Evolutionary conservation across 2,888 invertebrate genomes (phyloP), one percentile per base, ranked within the genome.

Genomic region (Stenolophus ochropezus): DNA sequence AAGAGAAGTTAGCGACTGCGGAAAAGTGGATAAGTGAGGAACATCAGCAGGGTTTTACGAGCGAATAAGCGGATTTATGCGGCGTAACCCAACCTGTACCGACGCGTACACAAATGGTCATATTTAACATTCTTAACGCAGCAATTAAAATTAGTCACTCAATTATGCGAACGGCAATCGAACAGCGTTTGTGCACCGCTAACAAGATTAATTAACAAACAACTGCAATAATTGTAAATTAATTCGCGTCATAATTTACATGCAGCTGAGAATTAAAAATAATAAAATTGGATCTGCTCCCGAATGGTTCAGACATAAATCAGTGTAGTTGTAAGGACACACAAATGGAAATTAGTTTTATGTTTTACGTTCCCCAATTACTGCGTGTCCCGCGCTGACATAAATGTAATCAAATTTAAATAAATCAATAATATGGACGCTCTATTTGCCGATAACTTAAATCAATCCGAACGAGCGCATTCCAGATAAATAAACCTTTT

Each of bases 171-270:
- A n/a, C 33, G 11, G 58, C 33, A 76, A 76, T 76, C 76, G 76
- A 73, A 73, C 49, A n/a, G 49, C 73, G 49, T 49, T 73, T 73
- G 49, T 73, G 27, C 21, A 21, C 73, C 49, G 6, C 73, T 33
- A 76, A 53, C 33, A 76, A 75, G 76, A 76, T 76, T 76, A 76
- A 76, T 76, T 58, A 76, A 56, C 76, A 75, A 53, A 75, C 56
- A 76, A 76, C 42, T 42, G 33, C 76, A 76, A 76, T 76, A 53
- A 76, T 33, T 76, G 76, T 56, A 42, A 76, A 76, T 76, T 76
- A 76, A 76, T 76, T 76, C 53, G 27, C 18, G 33, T 56, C 53
- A 76, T 76, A 56, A 76, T 58, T 76, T 76, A 76, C 58, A 53
- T 18, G n/a, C 42, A 18, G 49, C 58, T 33, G 56, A 51, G 56